Evolutionary conservation across 2,113 vertebrate species (phyloP).

Genomic region (Mesembrinibis cayennensis): DNA sequence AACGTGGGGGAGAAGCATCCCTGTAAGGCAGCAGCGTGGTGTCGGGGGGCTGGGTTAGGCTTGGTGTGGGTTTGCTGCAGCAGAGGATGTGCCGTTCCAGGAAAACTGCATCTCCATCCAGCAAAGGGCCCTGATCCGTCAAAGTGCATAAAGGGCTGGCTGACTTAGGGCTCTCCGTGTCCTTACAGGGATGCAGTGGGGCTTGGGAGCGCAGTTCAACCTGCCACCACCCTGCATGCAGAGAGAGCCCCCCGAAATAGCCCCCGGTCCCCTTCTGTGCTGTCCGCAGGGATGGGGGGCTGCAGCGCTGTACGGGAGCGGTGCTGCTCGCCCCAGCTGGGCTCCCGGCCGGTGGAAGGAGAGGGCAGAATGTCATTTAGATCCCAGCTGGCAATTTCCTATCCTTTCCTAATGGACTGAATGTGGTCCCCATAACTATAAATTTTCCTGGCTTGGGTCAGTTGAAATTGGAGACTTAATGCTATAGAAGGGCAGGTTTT

Average conservation of each 20-base stretch:
- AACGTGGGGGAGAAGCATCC: not conserved
- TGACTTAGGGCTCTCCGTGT: not conserved
- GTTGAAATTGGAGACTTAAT: not conserved
- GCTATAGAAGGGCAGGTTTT: not conserved
- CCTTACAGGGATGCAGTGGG: not conserved
- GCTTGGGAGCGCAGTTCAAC: not conserved
- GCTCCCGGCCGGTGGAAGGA: not conserved
- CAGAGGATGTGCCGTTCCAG: not conserved
- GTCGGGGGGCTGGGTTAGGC: accelerated
- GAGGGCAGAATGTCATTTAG: not conserved
- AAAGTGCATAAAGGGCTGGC: accelerated
- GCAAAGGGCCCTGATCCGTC: not conserved
- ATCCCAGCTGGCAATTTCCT: conserved; percentile 4
- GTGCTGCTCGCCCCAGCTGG: not conserved
- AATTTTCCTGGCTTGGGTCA: conserved; percentile 8
- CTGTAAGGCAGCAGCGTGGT: not conserved
- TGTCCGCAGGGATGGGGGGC: not conserved
- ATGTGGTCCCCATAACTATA: not conserved
- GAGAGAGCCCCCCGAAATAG: not conserved
- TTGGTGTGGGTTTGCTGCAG: not conserved
- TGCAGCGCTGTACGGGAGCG: not conserved
- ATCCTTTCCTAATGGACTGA: not conserved
- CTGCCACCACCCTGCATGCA: not conserved
- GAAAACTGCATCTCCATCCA: not conserved
- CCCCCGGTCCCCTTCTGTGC: not conserved